phyloP scores from a whole-genome alignment of 2,113 vertebrate species.

The Clarias gariepinus region DNA sequence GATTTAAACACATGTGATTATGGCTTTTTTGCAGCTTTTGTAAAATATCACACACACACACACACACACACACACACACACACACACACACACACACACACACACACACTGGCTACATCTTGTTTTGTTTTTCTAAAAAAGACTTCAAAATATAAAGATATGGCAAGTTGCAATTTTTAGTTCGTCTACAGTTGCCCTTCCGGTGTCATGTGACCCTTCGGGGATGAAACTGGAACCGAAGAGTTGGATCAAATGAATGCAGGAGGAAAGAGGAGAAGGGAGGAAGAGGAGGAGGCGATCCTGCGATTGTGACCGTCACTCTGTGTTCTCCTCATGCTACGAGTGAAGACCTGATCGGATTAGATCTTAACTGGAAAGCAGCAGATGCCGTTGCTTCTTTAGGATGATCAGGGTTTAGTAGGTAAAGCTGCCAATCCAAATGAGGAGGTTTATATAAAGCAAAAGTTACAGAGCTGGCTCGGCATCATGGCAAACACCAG shows the following conservation, averaged over 20 bases:
- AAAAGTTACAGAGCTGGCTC: slow-evolving; percentile 20
- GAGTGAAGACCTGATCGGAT: slow-evolving; percentile 62
- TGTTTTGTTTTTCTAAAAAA: not conserved
- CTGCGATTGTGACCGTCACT: slow-evolving; percentile 27
- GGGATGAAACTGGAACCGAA: not conserved
- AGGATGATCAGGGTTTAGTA: slow-evolving; percentile 61
- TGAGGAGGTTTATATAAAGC: slow-evolving; percentile 45
- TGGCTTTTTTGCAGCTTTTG: no score
- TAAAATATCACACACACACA: not conserved
- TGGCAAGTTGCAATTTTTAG: not conserved
- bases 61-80: slow-evolving; percentile 5
- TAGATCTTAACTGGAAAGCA: slow-evolving; percentile 59
- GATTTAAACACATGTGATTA: not conserved
- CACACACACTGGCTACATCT: not conserved
- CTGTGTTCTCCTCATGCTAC: slow-evolving; percentile 31
- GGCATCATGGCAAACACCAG: not conserved
- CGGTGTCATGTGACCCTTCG: not conserved
- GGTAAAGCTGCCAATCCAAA: slow-evolving; percentile 46
- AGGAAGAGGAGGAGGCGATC: not conserved
- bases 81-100: slow-evolving; percentile 19
- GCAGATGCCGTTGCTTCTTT: slow-evolving; percentile 58
- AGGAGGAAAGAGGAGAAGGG: no score
- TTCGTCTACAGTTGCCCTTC: not conserved
- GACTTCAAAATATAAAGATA: not conserved
- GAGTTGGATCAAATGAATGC: not conserved